Percentiles rank a stretch among this genome's conserved stretches.
Evolutionary conservation across 2,113 vertebrate genomes (phyloP).

Genomic region (Caranx melampygus): DNA sequence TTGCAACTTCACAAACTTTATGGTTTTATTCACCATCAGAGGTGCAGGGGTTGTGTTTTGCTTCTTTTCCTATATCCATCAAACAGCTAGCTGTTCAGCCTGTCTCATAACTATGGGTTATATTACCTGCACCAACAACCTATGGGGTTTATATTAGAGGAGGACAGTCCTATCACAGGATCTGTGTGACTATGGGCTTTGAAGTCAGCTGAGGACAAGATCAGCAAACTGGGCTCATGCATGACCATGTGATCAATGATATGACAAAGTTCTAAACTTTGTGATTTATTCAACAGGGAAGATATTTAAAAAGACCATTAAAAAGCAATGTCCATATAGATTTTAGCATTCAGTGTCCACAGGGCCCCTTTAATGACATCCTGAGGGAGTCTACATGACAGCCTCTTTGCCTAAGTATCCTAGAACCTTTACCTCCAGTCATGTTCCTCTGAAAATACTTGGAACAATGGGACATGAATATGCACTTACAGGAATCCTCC

Average conservation of each 20-base stretch:
- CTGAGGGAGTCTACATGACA: neutral
- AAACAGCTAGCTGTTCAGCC: no score
- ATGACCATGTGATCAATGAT: neutral
- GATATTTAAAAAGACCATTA: conserved; percentile 20
- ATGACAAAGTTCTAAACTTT: conserved; percentile 15
- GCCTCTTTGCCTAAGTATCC: conserved; percentile 10
- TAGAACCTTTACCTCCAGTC: neutral
- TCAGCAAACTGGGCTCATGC: neutral
- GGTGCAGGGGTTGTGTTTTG: no score
- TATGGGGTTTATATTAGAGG: no score
- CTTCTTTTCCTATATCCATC: no score
- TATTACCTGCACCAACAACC: no score
- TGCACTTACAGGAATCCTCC: conserved; percentile 35
- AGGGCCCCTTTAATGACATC: neutral
- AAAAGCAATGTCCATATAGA: neutral
- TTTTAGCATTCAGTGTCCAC: neutral
- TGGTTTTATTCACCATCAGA: no score
- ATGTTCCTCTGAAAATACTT: neutral
- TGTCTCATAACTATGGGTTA: no score
- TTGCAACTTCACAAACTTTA: no score
- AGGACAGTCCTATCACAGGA: no score
- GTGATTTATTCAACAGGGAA: conserved; percentile 24
- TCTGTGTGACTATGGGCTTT: neutral
- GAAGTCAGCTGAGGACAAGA: neutral
- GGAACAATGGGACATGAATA: conserved; percentile 23